These are phyloP conservation scores for Cheilosia scutellata DNA, from an alignment of 2,888 invertebrate genomes.

Conservation along the genomic window DNA sequence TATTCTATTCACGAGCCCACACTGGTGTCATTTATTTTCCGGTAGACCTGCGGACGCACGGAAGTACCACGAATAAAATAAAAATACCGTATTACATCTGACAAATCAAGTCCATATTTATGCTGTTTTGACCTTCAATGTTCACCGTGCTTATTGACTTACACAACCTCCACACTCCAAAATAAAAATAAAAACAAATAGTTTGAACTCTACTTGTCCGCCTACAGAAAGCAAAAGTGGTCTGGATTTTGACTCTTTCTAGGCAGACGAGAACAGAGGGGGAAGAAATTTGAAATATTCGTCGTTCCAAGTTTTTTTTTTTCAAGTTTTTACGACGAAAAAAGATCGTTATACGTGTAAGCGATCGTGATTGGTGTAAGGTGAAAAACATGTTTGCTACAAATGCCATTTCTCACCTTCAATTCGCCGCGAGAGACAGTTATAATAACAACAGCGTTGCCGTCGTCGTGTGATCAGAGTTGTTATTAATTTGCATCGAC, in stretches of 20 bases:
- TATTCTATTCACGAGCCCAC: slow-evolving; percentile 53
- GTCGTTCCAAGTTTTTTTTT: too few species aligned
- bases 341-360: too few species aligned
- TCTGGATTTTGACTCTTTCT: not conserved
- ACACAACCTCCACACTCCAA: slow-evolving; percentile 22
- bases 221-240: slow-evolving; percentile 40
- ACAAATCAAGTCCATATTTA: slow-evolving; percentile 2
- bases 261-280: not conserved
- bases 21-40: slow-evolving; percentile 52
- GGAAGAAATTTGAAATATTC: not conserved
- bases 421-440: not conserved
- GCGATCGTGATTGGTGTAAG: not conserved
- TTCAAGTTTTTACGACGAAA: too few species aligned
- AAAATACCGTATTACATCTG: slow-evolving; percentile 8
- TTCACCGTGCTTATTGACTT: not conserved
- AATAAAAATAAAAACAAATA: not conserved
- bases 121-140: slow-evolving; percentile 38
- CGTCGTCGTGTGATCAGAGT: not conserved
- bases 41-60: slow-evolving; percentile 52
- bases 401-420: slow-evolving; percentile 28
- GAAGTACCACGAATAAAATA: slow-evolving; percentile 13
- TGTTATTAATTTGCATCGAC: slow-evolving; percentile 10
- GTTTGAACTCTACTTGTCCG: not conserved
- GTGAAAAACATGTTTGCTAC: not conserved
- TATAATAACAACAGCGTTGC: not conserved